phyloP scores from a whole-genome alignment of 2,888 invertebrate species.

The Sarcophaga rosellei region DNA sequence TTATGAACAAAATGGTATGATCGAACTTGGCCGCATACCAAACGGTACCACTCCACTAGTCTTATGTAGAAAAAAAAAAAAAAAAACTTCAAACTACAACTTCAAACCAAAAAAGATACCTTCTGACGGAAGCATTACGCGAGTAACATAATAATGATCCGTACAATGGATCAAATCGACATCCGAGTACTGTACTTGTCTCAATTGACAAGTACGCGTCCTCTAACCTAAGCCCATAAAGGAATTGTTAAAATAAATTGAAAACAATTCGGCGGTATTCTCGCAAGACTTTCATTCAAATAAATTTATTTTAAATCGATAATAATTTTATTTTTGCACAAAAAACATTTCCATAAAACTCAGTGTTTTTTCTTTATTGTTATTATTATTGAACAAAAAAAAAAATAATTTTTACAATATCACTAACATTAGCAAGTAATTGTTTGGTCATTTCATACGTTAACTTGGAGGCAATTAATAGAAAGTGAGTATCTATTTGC shows the following conservation, averaged over 20 bases:
- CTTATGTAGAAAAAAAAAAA: no score
- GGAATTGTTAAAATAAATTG: neutral
- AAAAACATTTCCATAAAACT: slow-evolving; percentile 19
- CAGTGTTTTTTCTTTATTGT: neutral
- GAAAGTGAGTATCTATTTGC: slow-evolving; percentile 13
- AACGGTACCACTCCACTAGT: no score
- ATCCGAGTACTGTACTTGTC: no score
- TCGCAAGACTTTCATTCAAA: neutral
- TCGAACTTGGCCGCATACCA: no score
- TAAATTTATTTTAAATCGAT: neutral
- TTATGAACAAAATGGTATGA: no score
- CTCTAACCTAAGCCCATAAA: no score
- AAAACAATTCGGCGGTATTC: neutral
- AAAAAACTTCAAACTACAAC: no score
- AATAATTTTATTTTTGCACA: slow-evolving; percentile 3
- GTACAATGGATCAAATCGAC: no score
- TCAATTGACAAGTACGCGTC: no score
- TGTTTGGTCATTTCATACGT: neutral
- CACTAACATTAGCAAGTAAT: neutral
- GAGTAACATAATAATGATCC: no score
- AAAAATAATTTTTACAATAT: neutral
- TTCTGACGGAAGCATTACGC: no score
- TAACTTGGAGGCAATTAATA: neutral
- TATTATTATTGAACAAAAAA: slow-evolving; percentile 3
- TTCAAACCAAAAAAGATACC: no score